These are phyloP conservation scores for Athrips mouffetella DNA, from an alignment of 2,888 invertebrate species.

Conservation along the genomic window DNA sequence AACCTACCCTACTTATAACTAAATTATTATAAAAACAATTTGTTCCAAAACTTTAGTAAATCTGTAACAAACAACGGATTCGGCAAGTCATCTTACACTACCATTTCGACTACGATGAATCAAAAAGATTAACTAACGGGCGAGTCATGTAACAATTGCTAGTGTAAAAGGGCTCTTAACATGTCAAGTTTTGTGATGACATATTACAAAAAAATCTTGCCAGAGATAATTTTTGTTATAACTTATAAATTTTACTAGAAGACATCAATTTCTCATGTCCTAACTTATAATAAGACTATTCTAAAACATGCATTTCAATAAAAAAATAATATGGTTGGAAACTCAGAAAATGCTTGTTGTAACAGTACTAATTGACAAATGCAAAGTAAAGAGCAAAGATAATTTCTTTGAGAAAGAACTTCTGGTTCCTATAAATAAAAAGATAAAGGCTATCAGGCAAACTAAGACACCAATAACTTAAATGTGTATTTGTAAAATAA, in stretches of 20 bases:
- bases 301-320: too few relatives aligned
- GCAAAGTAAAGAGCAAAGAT: conserved; percentile 2
- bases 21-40: conserved; percentile 49
- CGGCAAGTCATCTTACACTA: too few relatives aligned
- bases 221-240: conserved; percentile 18
- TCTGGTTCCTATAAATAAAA: too few relatives aligned
- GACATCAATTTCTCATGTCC: background rate
- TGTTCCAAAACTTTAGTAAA: conserved; percentile 53
- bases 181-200: conserved; percentile 57
- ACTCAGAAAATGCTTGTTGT: conserved; percentile 12
- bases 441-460: too few relatives aligned
- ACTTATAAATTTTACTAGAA: background rate
- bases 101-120: conserved; percentile 27
- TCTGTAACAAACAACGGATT: conserved; percentile 57
- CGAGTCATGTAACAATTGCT: too few relatives aligned
- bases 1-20: conserved; percentile 41
- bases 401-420: too few relatives aligned
- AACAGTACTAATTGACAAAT: conserved; percentile 12
- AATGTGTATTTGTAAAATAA: too few relatives aligned
- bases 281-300: too few relatives aligned
- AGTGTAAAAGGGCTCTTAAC: too few relatives aligned
- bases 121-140: too few relatives aligned
- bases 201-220: conserved; percentile 47
- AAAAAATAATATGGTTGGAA: too few relatives aligned
- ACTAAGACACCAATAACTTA: too few relatives aligned